Conservation (phyloP, 1,140 invertebrate genomes). For the Zaprionus kolodkinae region DNA sequence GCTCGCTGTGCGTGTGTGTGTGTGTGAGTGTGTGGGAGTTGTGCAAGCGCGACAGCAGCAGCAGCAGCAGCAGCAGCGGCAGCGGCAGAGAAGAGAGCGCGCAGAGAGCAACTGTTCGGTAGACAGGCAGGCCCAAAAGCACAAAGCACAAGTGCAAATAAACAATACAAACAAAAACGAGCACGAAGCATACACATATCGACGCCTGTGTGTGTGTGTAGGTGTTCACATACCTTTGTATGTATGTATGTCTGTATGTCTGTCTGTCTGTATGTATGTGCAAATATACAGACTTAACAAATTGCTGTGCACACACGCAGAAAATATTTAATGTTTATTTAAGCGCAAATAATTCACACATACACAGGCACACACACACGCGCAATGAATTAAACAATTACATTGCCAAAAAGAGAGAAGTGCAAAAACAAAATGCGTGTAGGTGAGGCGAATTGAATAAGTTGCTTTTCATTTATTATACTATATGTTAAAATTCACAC, state of each 20-base stretch:
- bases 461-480: background rate
- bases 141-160: constrained; percentile 61
- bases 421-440: constrained; percentile 35
- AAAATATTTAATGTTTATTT: constrained; percentile 70
- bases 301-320: constrained; percentile 58
- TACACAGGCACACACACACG: constrained; percentile 22
- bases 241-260: constrained; percentile 6
- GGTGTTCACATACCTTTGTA: constrained; percentile 23
- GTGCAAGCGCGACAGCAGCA: constrained; percentile 13
- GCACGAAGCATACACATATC: constrained; percentile 21
- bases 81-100: constrained; percentile 10
- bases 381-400: constrained; percentile 72
- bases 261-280: constrained; percentile 5
- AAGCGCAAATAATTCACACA: constrained; percentile 67
- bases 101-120: constrained; percentile 29
- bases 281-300: constrained; percentile 48
- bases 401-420: constrained; percentile 40
- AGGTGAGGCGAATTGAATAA: constrained; percentile 7
- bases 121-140: constrained; percentile 40
- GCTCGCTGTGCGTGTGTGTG: background rate
- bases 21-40: constrained; percentile 62
- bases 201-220: constrained; percentile 21
- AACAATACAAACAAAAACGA: constrained; percentile 49
- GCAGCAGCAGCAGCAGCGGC: background rate
- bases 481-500: constrained; percentile 6